phyloP scores from a whole-genome alignment of 92 coral and sea anemone species.

The Paramuricea clavata region DNA sequence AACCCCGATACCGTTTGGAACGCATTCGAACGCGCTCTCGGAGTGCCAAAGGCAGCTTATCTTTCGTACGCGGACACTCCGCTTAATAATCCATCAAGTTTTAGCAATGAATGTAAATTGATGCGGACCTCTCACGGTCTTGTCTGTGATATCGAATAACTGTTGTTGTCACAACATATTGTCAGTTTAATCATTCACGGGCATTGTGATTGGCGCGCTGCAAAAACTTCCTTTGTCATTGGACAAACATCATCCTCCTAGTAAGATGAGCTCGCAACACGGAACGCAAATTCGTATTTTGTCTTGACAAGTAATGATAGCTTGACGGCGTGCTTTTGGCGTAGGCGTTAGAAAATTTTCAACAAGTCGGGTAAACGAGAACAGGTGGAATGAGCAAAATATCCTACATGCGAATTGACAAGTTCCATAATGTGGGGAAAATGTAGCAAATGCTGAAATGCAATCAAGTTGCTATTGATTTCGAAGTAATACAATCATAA shows the following conservation, averaged over 20 bases:
- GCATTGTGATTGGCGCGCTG: constrained; percentile 45
- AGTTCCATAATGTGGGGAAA: no score
- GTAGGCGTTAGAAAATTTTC: background rate
- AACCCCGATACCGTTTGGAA: background rate
- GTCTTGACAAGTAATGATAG: background rate
- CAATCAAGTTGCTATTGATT: no score
- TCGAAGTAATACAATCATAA: no score
- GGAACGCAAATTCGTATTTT: background rate
- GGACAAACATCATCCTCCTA: constrained; percentile 32
- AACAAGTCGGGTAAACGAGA: background rate
- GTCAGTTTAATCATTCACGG: background rate
- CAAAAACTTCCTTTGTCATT: constrained; percentile 10
- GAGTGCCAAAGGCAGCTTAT: background rate
- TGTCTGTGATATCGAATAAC: constrained; percentile 37
- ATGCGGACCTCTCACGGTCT: background rate
- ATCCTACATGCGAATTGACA: no score
- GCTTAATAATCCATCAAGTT: background rate
- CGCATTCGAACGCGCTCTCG: background rate
- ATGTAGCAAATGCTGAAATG: no score
- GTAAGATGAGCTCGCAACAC: background rate
- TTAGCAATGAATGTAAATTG: background rate
- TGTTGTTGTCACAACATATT: constrained; percentile 26
- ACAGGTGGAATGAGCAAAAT: background rate
- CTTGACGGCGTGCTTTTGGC: background rate
- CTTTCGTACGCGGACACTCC: background rate